Evolutionary conservation across 2,888 invertebrate genomes (phyloP), one percentile per base, ranked within the genome.

Genomic region (Hydrotaea diabolus): DNA sequence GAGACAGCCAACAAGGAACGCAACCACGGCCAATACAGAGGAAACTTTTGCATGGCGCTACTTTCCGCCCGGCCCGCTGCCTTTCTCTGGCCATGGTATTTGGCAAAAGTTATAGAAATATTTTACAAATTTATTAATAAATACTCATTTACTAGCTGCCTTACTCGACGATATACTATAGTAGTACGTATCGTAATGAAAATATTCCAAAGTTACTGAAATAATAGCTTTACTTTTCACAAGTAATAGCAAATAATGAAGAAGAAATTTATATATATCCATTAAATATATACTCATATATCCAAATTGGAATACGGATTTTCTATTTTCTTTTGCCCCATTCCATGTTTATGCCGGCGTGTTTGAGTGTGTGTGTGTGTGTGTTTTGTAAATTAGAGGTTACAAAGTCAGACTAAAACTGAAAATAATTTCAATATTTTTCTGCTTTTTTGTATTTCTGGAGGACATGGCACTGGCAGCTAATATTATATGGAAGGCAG

Each of bases 111-210:
- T 26, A 23, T 15, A 26, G 11, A 23, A 23, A 55, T 55, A 55
- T 55, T 23, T 59, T 59, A 59, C 26, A 26, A 59, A 59, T 59
- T 59, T 59, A 59, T 59, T 59, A 59, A 59, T 59, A 59, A 59
- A 59, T 59, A 59, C 57, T 21, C 23, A 21, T 57, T 8, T 57
- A 57, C n/a, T n/a, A 5, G 8, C 57, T 3, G 43, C 15, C 5
- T 4, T 49, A 49, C 49, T 49, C n/a, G 49, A n/a, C 49, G 49
- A 49, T 49, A 59, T 23, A n/a, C n/a, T n/a, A n/a, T n/a, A n/a
- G n/a, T n/a, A n/a, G n/a, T n/a, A 7, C 23, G 26, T 23, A 21
- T 11, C 19, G 31, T 55, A 55, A 55, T 55, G 55, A 55, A 55
- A 55, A 55, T 21, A 55, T 21, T 17, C 21, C 11, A 55, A 55